Base-by-base conservation (phyloP, 2,888 invertebrate genomes). In the Drosophila vallismaia region DNA sequence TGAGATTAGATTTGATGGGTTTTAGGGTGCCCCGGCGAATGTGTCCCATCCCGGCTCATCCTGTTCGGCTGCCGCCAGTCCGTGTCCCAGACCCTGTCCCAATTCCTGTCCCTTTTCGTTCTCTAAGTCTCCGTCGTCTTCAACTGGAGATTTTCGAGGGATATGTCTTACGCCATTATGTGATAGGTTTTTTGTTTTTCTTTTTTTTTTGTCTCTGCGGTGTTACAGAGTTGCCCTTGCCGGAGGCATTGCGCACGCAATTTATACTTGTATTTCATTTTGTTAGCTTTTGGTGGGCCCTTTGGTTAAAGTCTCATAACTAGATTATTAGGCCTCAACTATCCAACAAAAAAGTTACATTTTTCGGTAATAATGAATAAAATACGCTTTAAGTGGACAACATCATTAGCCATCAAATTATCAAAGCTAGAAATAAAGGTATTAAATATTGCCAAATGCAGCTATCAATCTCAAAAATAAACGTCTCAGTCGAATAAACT, bases 1-100 rank as follows among this genome's bases (percentile, higher is more conserved):
- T 58, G 82, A 82, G 87, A 87, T 82, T 82, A 87, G 87, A 82
- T 87, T 87, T 82, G 82, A 82, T 82, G 86, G 87, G 82, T 67
- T 87, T 85, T 79, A 75, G 82, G 60, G 82, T 82, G 82, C 76
- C 70, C 62, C 68, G 40, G 74, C 68, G 72, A 66, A 84, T 75
- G 75, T 81, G 78, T 70, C 68, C 79, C 64, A 48, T 67, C 9
- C 66, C 46, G 33, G 29, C 63, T 26, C 45, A 64, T 66, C 52
- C 66, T 66, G 66, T 40, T 52, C 51, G 9, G 50, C 9, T 26
- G 28, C 10, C 10, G 9, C 7, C 44, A 36, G 44, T 42, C 19
- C 42, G 42, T 8, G 48, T 24, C 53, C 38, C 38, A 48, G 46
- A 53, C 55, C 38, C 49, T 62, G 49, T 53, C 19, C 42, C 53